phyloP scores from a whole-genome alignment of 1,140 invertebrate species.

The Melanaphis sacchari region DNA sequence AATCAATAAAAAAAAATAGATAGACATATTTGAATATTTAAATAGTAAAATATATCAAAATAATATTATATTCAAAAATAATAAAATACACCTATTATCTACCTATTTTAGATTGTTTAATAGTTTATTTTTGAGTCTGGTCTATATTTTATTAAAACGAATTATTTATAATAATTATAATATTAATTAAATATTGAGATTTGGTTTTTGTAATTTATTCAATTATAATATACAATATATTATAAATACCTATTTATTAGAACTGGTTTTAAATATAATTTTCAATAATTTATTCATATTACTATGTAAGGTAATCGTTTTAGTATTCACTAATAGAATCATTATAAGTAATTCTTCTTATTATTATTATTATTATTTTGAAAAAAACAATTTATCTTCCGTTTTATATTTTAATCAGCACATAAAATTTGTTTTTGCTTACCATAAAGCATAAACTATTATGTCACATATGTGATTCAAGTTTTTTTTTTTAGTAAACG shows the following conservation, averaged over 20 bases:
- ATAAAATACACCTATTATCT: neutral
- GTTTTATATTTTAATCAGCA: neutral
- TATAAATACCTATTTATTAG: neutral
- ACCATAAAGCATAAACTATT: neutral
- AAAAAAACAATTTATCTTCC: neutral
- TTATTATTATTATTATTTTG: neutral
- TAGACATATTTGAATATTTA: neutral
- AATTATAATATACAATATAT: neutral
- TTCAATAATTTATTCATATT: neutral
- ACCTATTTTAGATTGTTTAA: neutral
- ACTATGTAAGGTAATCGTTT: neutral
- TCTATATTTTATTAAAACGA: neutral
- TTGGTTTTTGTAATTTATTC: neutral
- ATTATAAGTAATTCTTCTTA: slow-evolving; percentile 1
- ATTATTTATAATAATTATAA: neutral
- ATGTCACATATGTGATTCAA: neutral
- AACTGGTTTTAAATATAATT: slow-evolving; percentile 32
- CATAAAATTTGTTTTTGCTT: neutral
- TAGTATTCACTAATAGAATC: neutral
- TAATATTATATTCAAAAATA: neutral
- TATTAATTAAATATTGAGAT: neutral
- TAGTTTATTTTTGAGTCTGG: neutral
- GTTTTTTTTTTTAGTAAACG: neutral
- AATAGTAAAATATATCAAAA: neutral
- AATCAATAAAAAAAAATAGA: neutral